Base-by-base conservation (phyloP, 2,888 invertebrate species). In the Dolichomitus sp. region DNA sequence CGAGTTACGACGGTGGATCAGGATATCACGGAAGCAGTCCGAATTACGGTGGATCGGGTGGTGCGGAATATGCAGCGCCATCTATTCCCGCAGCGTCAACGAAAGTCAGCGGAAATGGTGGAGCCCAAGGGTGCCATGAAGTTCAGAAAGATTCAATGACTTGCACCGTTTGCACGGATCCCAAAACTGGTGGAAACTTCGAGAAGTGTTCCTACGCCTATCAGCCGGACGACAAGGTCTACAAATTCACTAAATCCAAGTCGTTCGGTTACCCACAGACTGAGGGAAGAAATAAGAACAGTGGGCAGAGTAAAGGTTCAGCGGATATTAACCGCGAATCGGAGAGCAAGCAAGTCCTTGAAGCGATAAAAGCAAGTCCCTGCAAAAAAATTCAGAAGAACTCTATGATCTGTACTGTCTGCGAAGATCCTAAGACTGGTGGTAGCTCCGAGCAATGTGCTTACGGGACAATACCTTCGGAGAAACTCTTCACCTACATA, bases 401-500 rank as follows among this genome's bases (percentile, higher is more conserved):
- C 85, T 96, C 96, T 3, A 96, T 96, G 95, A 95, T 95, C 17
- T 97, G 97, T 91, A 95, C 95, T 89, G 95, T 97, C 2, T 98
- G 98, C 90, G 95, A 96, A 85, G 96, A 97, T 90, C 95, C 96
- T 1, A 96, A 96, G 91, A 96, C 96, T 14, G 97, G 97, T 75
- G 97, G 96, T 27, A 96, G 96, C 83, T 97, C 96, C 88, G 97
- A 98, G 92, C 97, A 97, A 27, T 98, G 98, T 91, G 96, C 97
- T 0, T 98, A 97, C 92, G 96, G 52, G 6, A 19, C 65, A 12
- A 66, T 72, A 68, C 50, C 65, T 3, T 81, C 57, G 82, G 54
- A 65, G 9, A 68, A 75, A 37, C 27, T 27, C 2, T 68, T 66
- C 17, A 2, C 45, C 14, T 59, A 57, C 48, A 23, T n/a, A 3